Base-by-base conservation (phyloP, 2,113 vertebrate genomes). In the Chaetorhynchus papuensis region DNA sequence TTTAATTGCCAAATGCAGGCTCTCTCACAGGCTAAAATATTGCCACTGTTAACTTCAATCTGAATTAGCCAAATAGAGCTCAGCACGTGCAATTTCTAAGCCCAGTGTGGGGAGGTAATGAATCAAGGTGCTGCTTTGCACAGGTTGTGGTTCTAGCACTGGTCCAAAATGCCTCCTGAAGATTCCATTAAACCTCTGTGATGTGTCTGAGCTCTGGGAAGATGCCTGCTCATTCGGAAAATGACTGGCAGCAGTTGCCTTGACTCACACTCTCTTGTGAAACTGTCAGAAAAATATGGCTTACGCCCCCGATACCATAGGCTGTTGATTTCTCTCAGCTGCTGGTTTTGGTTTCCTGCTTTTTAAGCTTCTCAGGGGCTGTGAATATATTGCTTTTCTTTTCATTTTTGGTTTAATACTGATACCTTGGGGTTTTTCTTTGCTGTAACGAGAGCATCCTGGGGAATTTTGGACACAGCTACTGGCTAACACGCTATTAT, bases 241-340 rank as follows among this genome's bases (percentile, higher is more conserved):
- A 79, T 47, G 87, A 83, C 75, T 75, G 66, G 49, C 78, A 93
- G 92, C 75, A 30, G 65, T 85, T 79, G 44, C 53, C 85, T 93
- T 91, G 92, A 93, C 70, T 92, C 88, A 90, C 53, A 71, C 41
- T 76, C 41, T 49, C 53, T 64, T 63, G 64, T 50, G 87, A 94
- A 96, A 83, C 72, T 91, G 89, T 94, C 83, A 91, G 59, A 54
- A 93, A 94, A 96, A 83, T 54, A 78, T 7, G 42, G 81, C 77
- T 95, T 59, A 84, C 11, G 1, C 81, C 81, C 83, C 87, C 14
- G 0, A 5, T 41, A 44, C 53, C 70, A 35, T 5, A 56, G 90
- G 75, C 70, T 85, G 85, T 53, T 83, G 85, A 65, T 92, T 85
- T 83, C 71, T 69, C 66, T 90, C 90, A 90, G 90, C 94, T 86